phyloP scores from a whole-genome alignment of 2,113 vertebrate genomes.

The Rhabdornis inornatus region DNA sequence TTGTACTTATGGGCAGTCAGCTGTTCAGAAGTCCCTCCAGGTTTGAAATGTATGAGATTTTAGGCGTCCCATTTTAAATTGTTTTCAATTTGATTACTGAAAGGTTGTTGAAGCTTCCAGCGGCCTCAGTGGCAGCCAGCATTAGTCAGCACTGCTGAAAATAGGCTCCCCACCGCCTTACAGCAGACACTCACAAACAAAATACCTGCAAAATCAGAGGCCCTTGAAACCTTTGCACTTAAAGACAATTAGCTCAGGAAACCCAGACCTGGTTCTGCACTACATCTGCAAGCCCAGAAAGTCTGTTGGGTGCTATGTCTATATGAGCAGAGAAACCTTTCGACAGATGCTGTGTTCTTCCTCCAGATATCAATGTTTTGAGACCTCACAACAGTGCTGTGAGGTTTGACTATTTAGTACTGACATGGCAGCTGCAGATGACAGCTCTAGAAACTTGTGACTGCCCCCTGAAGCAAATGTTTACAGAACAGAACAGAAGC shows the following conservation, averaged over 20 bases:
- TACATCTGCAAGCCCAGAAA: background rate
- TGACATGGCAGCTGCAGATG: background rate
- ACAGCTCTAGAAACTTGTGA: slow-evolving; percentile 17
- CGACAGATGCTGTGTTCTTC: background rate
- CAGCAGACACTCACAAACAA: background rate
- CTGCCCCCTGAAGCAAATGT: background rate
- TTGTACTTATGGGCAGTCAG: background rate
- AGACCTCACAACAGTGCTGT: background rate
- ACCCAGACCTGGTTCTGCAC: background rate
- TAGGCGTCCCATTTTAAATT: background rate
- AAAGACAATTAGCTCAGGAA: background rate
- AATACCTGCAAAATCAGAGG: background rate
- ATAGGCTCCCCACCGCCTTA: background rate
- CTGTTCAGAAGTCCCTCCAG: background rate
- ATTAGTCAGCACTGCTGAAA: slow-evolving; percentile 9
- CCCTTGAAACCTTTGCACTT: background rate
- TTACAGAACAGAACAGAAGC: background rate
- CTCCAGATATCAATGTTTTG: background rate
- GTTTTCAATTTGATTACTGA: background rate
- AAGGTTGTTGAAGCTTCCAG: background rate
- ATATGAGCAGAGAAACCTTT: background rate
- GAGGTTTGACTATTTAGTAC: slow-evolving; percentile 1
- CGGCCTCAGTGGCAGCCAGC: background rate
- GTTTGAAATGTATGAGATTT: background rate
- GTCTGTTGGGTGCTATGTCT: background rate